Conservation (phyloP, 2,888 invertebrate genomes). For the Drosophila multiciliata region DNA sequence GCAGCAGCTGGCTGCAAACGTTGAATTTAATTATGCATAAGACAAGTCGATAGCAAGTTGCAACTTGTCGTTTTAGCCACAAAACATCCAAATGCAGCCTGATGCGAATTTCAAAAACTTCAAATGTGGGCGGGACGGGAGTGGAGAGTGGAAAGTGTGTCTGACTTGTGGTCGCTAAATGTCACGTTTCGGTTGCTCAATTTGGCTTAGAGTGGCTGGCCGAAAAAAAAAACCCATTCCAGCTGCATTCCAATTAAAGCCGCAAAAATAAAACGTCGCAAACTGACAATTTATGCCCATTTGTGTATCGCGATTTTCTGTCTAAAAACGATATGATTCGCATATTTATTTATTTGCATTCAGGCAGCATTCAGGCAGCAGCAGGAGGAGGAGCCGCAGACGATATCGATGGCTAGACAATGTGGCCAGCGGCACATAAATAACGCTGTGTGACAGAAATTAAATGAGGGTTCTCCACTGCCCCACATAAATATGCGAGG, state of each 20-base stretch:
- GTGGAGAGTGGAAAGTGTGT: not conserved
- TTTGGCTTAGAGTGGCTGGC: constrained; percentile 63
- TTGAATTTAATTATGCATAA: constrained; percentile 64
- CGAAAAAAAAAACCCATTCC: constrained; percentile 35
- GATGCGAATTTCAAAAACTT: constrained; percentile 51
- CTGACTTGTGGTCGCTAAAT: constrained; percentile 47
- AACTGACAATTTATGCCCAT: constrained; percentile 68
- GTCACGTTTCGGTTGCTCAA: constrained; percentile 75
- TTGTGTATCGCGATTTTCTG: constrained; percentile 25
- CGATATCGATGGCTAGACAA: constrained; percentile 68
- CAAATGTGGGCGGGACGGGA: not conserved
- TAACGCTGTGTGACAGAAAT: constrained; percentile 77
- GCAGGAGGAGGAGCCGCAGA: constrained; percentile 12
- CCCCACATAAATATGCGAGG: constrained; percentile 55
- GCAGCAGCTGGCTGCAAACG: constrained; percentile 43
- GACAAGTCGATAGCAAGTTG: constrained; percentile 44
- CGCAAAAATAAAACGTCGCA: constrained; percentile 38
- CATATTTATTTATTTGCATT: constrained; percentile 73
- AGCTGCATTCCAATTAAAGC: constrained; percentile 71
- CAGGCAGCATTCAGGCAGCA: constrained; percentile 24
- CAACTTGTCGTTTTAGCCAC: constrained; percentile 41
- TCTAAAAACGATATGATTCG: constrained; percentile 38
- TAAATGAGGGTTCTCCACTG: constrained; percentile 69
- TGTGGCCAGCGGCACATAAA: constrained; percentile 63
- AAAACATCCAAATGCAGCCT: constrained; percentile 54